Evolutionary conservation across 2,888 invertebrate genomes (phyloP).

Genomic region (Parasteatoda lunata): DNA sequence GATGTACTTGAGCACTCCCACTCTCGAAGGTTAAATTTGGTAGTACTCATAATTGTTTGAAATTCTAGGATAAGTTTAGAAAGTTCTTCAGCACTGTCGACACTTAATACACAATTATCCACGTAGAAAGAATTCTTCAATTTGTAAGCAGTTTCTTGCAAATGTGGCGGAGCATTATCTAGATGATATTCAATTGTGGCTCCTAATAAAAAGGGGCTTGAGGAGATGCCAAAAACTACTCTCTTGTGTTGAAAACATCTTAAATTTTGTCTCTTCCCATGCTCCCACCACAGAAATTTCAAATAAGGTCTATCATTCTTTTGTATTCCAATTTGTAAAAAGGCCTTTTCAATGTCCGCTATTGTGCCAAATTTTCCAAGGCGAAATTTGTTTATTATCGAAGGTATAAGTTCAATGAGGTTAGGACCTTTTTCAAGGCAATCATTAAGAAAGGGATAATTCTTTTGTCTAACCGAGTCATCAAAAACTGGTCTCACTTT

Average conservation of each 20-base stretch:
- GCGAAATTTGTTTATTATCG: neutral
- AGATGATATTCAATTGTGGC: neutral
- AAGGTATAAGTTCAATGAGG: neutral
- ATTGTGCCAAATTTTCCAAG: neutral
- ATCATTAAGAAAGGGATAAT: neutral
- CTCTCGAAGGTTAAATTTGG: neutral
- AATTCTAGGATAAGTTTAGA: neutral
- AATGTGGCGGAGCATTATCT: too few relatives aligned
- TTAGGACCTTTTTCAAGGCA: neutral
- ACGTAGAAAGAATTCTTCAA: neutral
- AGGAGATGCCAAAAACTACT: neutral
- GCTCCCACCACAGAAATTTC: neutral
- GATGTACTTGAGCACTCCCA: neutral
- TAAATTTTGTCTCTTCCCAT: neutral
- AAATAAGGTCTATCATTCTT: neutral
- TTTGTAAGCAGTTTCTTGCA: neutral
- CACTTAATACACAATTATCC: neutral
- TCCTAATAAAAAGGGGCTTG: neutral
- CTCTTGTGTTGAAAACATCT: neutral
- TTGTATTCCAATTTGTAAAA: neutral
- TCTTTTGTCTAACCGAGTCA: neutral
- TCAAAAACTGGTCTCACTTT: neutral
- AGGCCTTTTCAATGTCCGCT: neutral
- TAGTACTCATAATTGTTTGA: neutral
- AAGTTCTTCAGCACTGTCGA: neutral